Conservation (phyloP, 2,113 vertebrate genomes). For the Pomatorhinus ruficollis region DNA sequence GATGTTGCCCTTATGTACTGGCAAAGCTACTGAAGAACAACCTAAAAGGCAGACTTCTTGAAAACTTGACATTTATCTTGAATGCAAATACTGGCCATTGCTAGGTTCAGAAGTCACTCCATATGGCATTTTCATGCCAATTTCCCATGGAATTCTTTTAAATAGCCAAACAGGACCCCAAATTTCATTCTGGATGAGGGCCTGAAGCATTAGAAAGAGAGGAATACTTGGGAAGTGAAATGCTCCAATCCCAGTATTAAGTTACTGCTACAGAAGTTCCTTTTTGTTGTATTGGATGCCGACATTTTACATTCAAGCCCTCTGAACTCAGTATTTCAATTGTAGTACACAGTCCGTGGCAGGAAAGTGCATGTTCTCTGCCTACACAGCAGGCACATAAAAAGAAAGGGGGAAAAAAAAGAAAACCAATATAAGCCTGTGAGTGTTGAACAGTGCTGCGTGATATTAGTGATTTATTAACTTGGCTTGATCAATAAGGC, state of each 20-base stretch:
- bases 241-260: not conserved
- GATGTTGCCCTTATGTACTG: not conserved
- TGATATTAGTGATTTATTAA: slow-evolving; percentile 67
- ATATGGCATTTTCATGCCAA: not conserved
- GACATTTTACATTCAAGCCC: slow-evolving; percentile 38
- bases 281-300: not conserved
- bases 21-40: not conserved
- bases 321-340: slow-evolving; percentile 39
- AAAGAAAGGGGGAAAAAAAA: not conserved
- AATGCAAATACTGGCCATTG: slow-evolving; percentile 20
- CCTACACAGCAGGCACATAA: slow-evolving; percentile 49
- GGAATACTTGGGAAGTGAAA: not conserved
- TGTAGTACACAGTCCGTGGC: slow-evolving; percentile 6
- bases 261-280: not conserved
- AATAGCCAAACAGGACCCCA: not conserved
- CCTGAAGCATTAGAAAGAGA: not conserved
- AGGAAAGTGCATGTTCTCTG: slow-evolving; percentile 64
- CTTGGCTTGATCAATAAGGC: slow-evolving; percentile 48
- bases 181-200: not conserved
- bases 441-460: slow-evolving; percentile 39
- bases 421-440: slow-evolving; percentile 28
- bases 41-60: not conserved
- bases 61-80: not conserved
- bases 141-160: not conserved
- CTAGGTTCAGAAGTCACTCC: not conserved